Evolutionary conservation across 2,888 invertebrate species (phyloP), one percentile per base, ranked within the genome.

Genomic region (Ommatoiulus sabulosus): DNA sequence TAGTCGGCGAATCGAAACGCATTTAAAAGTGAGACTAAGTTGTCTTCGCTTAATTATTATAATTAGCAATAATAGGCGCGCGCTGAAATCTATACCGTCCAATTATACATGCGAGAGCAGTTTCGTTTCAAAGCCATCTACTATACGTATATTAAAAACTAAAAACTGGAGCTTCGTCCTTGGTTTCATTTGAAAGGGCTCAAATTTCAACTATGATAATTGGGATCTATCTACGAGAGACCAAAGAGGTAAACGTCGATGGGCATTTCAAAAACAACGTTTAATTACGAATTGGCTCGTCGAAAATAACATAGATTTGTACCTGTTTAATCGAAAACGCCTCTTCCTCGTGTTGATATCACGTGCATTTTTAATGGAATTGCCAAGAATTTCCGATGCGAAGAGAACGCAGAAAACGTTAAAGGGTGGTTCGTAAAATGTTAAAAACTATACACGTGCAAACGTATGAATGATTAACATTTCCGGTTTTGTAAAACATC

Each of bases 181-280:
- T 24, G 24, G 72, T 72, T 17, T 72, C 20, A 72, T 24, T 72
- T 72, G 24, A 72, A 72, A 10, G 24, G 20, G 20, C 6, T 72
- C 72, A 72, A 72, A 72, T 72, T 72, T 72, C 72, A 20, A 72
- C 72, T 72, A 35, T 35, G 20, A 72, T 72, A 72, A 72, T 72
- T 72, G 7, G 7, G 10, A 72, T 20, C 72, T 24, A 72, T 24
- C 8, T 7, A 20, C 24, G 20, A 24, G 24, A 72, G 24, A 20
- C 72, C 24, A 20, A 72, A 24, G 24, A 24, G 20, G 72, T 72
- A 72, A 72, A 63, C 63, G 35, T 35, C 35, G 35, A 35, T 35
- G 35, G 35, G 35, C 35, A 35, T 35, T 35, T 35, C 35, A 35
- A 35, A 35, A 35, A 35, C 35, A 35, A 35, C 35, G 35, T 35